Conservation (phyloP, 2,888 invertebrate genomes). For the Scaptomyza caliginosa region DNA sequence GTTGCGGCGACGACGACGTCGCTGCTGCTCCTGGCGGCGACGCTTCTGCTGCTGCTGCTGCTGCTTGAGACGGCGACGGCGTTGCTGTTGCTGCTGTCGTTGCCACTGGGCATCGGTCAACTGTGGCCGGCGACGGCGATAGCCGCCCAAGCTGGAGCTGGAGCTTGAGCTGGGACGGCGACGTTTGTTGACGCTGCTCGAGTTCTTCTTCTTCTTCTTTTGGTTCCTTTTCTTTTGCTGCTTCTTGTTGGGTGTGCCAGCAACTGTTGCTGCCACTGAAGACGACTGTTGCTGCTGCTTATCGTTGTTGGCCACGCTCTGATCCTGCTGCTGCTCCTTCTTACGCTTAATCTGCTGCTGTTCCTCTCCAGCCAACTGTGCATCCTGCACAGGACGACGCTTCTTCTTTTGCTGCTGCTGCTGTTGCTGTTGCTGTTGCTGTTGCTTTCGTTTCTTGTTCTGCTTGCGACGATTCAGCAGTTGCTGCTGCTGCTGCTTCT, state of each 20-base stretch:
- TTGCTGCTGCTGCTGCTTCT: slow-evolving; percentile 31
- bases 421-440: slow-evolving; percentile 23
- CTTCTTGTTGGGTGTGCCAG: slow-evolving; percentile 10
- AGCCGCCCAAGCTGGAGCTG: slow-evolving; percentile 48
- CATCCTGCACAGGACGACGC: neutral
- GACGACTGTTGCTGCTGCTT: slow-evolving; percentile 12
- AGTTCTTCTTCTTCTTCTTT: slow-evolving; percentile 14
- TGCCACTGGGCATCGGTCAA: slow-evolving; percentile 16
- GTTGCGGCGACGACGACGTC: slow-evolving; percentile 59
- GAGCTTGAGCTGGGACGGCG: slow-evolving; percentile 29
- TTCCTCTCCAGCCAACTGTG: slow-evolving; percentile 2
- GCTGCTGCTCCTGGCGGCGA: slow-evolving; percentile 42
- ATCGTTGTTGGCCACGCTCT: neutral
- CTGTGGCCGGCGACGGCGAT: slow-evolving; percentile 61
- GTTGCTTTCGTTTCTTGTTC: slow-evolving; percentile 23
- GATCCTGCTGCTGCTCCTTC: slow-evolving; percentile 3
- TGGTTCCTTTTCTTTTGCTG: slow-evolving; percentile 36
- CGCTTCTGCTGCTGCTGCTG: slow-evolving; percentile 51
- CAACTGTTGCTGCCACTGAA: neutral
- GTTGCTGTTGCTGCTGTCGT: slow-evolving; percentile 24
- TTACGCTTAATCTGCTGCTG: slow-evolving; percentile 15
- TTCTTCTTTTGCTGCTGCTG: slow-evolving; percentile 24
- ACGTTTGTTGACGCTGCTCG: slow-evolving; percentile 31
- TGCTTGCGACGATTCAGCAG: slow-evolving; percentile 16
- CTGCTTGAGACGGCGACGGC: slow-evolving; percentile 41